A percentile compares a stretch with the other conserved stretches of the same genome.
phyloP scores from a whole-genome alignment of 2,888 invertebrate species.

The Tuberolachnus salignus region DNA sequence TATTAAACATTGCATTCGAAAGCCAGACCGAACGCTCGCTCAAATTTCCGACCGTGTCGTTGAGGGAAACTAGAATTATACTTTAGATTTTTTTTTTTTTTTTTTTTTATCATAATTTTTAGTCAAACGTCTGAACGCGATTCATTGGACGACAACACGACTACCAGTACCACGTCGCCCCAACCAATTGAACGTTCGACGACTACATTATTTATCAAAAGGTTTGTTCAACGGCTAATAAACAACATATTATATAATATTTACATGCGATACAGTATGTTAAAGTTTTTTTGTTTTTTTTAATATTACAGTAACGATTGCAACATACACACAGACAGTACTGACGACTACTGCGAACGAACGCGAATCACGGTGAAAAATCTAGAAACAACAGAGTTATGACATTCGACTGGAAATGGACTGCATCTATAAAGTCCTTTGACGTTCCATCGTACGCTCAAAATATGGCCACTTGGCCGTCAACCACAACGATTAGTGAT shows the following conservation, averaged over 20 bases:
- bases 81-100: no score
- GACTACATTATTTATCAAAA: slow-evolving; percentile 47
- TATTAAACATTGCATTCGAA: no score
- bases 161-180: slow-evolving; percentile 55
- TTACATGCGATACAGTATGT: no score
- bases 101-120: no score
- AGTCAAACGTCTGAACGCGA: slow-evolving; percentile 78
- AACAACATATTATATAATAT: not conserved
- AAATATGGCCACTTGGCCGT: not conserved
- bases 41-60: no score
- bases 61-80: no score
- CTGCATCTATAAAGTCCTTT: not conserved
- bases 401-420: not conserved
- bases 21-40: no score
- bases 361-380: slow-evolving; percentile 56
- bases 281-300: no score
- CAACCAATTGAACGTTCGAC: slow-evolving; percentile 50
- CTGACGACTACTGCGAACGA: slow-evolving; percentile 23
- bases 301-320: slow-evolving; percentile 35
- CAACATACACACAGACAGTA: slow-evolving; percentile 18
- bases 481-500: slow-evolving; percentile 35
- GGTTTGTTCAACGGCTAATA: not conserved
- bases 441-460: slow-evolving; percentile 9
- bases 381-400: slow-evolving; percentile 57
- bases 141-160: slow-evolving; percentile 83